Evolutionary conservation across 1,140 invertebrate species (phyloP), one percentile per base, ranked within the genome.

Genomic region (Rhynchophorus ferrugineus): DNA sequence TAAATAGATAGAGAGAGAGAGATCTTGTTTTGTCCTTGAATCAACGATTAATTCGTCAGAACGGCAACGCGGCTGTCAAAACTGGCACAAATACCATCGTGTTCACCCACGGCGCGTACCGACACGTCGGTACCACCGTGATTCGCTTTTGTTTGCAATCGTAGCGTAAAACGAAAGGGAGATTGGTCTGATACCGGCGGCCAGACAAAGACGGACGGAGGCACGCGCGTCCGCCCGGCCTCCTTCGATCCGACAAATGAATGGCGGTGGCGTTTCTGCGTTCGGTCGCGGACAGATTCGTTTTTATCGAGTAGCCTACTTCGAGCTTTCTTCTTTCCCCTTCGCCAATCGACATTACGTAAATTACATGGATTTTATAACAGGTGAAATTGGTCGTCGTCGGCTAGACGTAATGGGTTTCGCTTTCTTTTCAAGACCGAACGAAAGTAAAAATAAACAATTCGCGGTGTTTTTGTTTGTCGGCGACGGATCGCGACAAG

Each of bases 161-260:
- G 35, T 37, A 37, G 35, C 11, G 11, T 11, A 5, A 33, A 37
- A 37, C 35, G 35, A 37, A 37, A 37, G 35, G 13, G 17, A 37
- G 16, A 37, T n/a, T n/a, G n/a, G n/a, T n/a, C n/a, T n/a, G n/a
- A n/a, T n/a, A n/a, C n/a, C n/a, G n/a, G n/a, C n/a, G n/a, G n/a
- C n/a, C n/a, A n/a, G n/a, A n/a, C n/a, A n/a, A n/a, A n/a, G n/a
- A n/a, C n/a, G n/a, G n/a, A 37, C 35, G 35, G 7, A 6, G 13
- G n/a, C 35, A 7, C 35, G 35, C 9, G n/a, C n/a, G 17, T 13
- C 14, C 13, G 39, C 19, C 45, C 45, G 21, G 37, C 53, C 50
- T 49, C 49, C 50, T 47, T 50, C 50, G 56, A 58, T 51, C 51
- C 44, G n/a, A 58, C 46, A 49, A 58, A 54, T 37, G 35, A 37